Percentiles rank a stretch among this genome's conserved stretches.
Conservation (phyloP, 1,140 invertebrate genomes). For the Eurosta solidaginis region DNA sequence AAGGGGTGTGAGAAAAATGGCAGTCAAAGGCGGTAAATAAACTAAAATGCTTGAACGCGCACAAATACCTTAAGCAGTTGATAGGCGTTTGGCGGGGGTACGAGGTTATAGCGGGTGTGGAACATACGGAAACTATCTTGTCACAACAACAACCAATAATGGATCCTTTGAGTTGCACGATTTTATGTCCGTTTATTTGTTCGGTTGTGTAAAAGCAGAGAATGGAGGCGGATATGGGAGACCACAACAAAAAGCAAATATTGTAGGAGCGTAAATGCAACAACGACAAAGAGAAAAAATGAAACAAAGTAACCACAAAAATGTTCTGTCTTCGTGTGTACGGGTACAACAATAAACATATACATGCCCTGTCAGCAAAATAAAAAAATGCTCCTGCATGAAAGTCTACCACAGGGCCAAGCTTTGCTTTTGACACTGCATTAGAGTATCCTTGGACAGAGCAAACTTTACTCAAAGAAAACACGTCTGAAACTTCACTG, state of each 20-base stretch:
- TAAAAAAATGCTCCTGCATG: too few relatives aligned
- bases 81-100: not conserved
- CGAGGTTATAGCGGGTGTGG: not conserved
- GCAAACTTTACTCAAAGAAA: too few relatives aligned
- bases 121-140: not conserved
- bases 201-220: not conserved
- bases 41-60: slow-evolving; percentile 23
- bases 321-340: not conserved
- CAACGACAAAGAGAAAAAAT: not conserved
- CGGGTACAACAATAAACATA: too few relatives aligned
- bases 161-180: not conserved
- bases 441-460: too few relatives aligned
- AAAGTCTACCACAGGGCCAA: too few relatives aligned
- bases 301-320: slow-evolving; percentile 22
- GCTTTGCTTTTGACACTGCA: too few relatives aligned
- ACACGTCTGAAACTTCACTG: too few relatives aligned
- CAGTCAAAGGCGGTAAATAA: slow-evolving; percentile 17
- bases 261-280: not conserved
- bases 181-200: not conserved
- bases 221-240: not conserved
- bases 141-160: not conserved
- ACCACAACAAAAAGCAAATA: slow-evolving; percentile 5
- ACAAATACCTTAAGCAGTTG: not conserved
- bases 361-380: too few relatives aligned
- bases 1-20: not conserved